These are phyloP conservation scores for Spermophilus dauricus DNA, from an alignment of 2,113 vertebrate species.

Conservation along the genomic window DNA sequence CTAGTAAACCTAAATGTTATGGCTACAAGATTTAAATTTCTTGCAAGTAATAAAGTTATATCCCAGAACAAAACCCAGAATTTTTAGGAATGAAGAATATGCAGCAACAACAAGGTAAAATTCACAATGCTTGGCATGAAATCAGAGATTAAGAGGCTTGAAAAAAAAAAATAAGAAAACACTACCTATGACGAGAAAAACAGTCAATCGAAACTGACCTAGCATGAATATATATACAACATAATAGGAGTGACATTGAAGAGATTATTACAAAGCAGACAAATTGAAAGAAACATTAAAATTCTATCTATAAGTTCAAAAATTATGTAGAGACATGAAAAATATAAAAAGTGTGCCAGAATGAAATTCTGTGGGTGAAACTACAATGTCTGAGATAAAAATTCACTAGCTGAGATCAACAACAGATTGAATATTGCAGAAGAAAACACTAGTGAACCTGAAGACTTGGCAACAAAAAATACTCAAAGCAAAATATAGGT, in stretches of 20 bases:
- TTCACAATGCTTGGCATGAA: neutral
- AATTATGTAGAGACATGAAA: neutral
- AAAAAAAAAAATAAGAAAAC: neutral
- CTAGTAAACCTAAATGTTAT: neutral
- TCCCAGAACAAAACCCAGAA: neutral
- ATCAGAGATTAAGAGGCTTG: neutral
- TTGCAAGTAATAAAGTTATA: neutral
- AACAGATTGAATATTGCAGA: neutral
- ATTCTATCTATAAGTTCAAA: neutral
- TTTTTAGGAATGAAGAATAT: neutral
- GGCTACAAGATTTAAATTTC: neutral
- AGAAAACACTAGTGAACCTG: neutral
- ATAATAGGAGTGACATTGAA: neutral
- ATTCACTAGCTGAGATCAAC: neutral
- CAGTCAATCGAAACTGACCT: neutral
- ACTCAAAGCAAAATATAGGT: neutral
- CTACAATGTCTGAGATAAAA: neutral
- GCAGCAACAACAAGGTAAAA: neutral
- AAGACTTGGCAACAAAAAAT: neutral
- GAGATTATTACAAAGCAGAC: neutral
- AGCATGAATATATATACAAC: neutral
- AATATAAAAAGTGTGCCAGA: neutral
- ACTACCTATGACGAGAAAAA: neutral
- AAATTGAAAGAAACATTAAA: neutral
- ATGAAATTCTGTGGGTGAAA: neutral